Evolutionary conservation across 2,113 vertebrate genomes (phyloP).

Genomic region (Spilogale gracilis): DNA sequence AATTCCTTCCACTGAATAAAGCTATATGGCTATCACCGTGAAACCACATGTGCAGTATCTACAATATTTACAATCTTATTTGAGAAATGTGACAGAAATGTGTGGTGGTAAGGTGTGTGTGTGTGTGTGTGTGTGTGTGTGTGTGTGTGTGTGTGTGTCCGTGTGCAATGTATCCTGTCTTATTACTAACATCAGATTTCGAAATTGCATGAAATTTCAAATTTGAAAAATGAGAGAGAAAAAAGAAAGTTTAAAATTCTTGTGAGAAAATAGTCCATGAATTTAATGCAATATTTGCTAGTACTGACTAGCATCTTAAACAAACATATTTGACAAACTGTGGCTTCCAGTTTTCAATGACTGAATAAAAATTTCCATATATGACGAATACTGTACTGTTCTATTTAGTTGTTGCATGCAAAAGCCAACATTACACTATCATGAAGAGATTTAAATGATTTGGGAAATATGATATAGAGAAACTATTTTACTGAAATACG

Average conservation of each 20-base stretch:
- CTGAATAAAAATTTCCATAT: not conserved
- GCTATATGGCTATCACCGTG: not conserved
- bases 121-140: not conserved
- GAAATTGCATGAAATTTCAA: not conserved
- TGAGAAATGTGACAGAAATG: not conserved
- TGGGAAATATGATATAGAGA: not conserved
- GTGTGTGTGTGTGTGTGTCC: no score
- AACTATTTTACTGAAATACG: not conserved
- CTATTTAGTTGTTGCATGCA: not conserved
- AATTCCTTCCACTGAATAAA: not conserved
- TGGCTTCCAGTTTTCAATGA: not conserved
- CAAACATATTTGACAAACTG: not conserved
- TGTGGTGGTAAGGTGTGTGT: not conserved
- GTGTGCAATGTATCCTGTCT: not conserved
- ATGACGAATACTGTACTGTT: not conserved
- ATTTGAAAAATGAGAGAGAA: not conserved
- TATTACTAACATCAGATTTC: not conserved
- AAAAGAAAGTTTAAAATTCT: not conserved
- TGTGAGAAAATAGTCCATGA: not conserved
- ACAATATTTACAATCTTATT: not conserved
- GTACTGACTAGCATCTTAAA: not conserved
- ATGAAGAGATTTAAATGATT: not conserved
- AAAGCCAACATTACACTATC: not conserved
- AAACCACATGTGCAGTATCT: not conserved
- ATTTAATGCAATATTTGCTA: not conserved